phyloP scores from a whole-genome alignment of 2,113 vertebrate genomes.

The Muntiacus reevesi region DNA sequence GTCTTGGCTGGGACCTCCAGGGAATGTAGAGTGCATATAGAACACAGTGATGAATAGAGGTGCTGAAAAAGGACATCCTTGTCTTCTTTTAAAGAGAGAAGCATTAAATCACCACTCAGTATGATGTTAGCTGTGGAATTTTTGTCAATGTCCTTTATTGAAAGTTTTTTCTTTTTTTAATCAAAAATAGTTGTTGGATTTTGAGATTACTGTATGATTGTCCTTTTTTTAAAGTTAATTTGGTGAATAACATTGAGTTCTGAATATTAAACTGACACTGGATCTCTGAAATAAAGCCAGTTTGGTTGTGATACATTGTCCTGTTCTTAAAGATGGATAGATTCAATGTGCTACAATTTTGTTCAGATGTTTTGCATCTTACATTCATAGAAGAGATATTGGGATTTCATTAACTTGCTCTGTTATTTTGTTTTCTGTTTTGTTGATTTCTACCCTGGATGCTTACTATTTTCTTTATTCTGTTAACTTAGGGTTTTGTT shows the following conservation, averaged over 20 bases:
- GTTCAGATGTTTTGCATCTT: neutral
- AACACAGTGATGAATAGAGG: neutral
- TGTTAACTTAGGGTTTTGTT: neutral
- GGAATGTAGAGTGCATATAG: neutral
- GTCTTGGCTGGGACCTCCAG: neutral
- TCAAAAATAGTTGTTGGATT: neutral
- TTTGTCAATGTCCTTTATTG: neutral
- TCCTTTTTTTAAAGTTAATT: neutral
- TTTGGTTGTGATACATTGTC: neutral
- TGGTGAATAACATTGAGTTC: neutral
- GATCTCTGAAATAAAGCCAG: neutral
- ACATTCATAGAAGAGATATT: neutral
- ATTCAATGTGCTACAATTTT: neutral
- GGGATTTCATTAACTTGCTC: neutral
- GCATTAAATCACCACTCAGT: neutral
- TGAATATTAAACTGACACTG: neutral
- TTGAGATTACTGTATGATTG: neutral
- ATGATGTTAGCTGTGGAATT: neutral
- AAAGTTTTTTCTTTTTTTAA: neutral
- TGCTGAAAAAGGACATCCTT: neutral
- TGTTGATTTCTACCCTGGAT: neutral
- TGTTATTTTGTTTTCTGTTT: neutral
- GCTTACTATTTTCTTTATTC: neutral
- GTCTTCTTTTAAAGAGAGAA: neutral
- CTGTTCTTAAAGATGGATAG: neutral